Base-by-base conservation (phyloP, 2,113 vertebrate species). In the Scytalopus superciliaris region DNA sequence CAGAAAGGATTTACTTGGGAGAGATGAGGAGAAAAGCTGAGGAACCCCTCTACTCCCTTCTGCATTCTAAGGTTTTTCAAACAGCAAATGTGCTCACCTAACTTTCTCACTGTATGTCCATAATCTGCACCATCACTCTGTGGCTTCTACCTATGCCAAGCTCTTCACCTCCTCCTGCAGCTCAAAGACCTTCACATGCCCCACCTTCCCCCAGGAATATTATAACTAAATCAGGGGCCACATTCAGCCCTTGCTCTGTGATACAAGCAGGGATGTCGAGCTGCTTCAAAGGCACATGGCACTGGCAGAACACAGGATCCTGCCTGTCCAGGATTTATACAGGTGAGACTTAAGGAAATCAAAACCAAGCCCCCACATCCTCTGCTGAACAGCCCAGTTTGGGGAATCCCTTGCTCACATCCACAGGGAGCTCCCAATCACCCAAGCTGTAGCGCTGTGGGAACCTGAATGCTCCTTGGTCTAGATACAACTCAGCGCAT, bases 61-160 rank as follows among this genome's bases (percentile, higher is more conserved):
- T 24, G 17, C 68, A 52, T 25, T 45, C n/a, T 0, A 4, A 73
- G 19, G 18, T 7, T 79, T 79, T 44, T 33, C 45, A 68, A 68
- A 35, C 9, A 62, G 25, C 0, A 0, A 22, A 4, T 6, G 3
- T 1, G 1, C 15, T 47, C 7, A 1, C 22, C 37, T 7, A 14
- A 3, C 3, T 4, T 64, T 52, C 68, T 47, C 66, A 12, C 8
- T 50, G n/a, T 23, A 33, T 1, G 0, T 2, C 56, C 73, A 16
- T 6, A 3, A 2, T 7, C 47, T 35, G 33, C 57, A 86, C 68
- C 42, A 42, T 25, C 28, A 1, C 30, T 53, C 64, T 14, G 6
- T 50, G 55, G 22, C 63, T 86, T 69, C 59, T 30, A 8, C 10
- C 62, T 12, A 9, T 0, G 1, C n/a, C 6, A 0, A 1, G 3